These are phyloP conservation scores for Cheilosia variabilis DNA, from an alignment of 2,888 invertebrate species.

Conservation along the genomic window DNA sequence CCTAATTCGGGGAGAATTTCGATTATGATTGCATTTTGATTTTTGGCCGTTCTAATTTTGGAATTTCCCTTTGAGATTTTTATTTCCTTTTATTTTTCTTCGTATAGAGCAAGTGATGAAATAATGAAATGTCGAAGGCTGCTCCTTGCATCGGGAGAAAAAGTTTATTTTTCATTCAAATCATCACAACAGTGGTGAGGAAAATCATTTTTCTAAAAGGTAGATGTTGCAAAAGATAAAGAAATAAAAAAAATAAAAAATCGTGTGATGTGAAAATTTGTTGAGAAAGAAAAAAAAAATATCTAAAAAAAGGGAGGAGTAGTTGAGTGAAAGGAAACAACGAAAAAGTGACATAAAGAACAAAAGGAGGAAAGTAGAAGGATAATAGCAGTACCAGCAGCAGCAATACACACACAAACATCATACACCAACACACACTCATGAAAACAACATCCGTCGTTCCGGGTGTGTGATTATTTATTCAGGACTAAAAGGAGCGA, in stretches of 20 bases:
- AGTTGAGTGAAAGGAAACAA: slow-evolving; percentile 59
- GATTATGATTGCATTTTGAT: slow-evolving; percentile 4
- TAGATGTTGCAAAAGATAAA: not conserved
- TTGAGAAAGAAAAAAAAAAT: slow-evolving; percentile 27
- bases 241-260: slow-evolving; percentile 10
- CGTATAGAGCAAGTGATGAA: slow-evolving; percentile 28
- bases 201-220: slow-evolving; percentile 9
- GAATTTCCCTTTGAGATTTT: slow-evolving; percentile 18
- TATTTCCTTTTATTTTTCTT: slow-evolving; percentile 2
- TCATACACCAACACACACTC: slow-evolving; percentile 25
- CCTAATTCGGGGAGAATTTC: slow-evolving; percentile 5
- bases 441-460: slow-evolving; percentile 13
- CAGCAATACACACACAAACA: slow-evolving; percentile 31
- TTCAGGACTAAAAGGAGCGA: slow-evolving; percentile 63
- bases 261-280: slow-evolving; percentile 37
- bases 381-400: slow-evolving; percentile 61
- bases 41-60: slow-evolving; percentile 37
- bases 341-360: slow-evolving; percentile 73
- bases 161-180: not conserved
- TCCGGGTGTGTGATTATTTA: slow-evolving; percentile 65
- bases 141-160: slow-evolving; percentile 16
- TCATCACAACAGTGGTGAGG: slow-evolving; percentile 1
- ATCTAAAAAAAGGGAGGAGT: slow-evolving; percentile 66
- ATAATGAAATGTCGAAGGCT: slow-evolving; percentile 56
- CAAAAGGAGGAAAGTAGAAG: slow-evolving; percentile 66